A percentile compares a stretch with the other conserved stretches of the same genome.
These are phyloP conservation scores for Trichogramma pretiosum DNA, from an alignment of 1,140 invertebrate genomes.

Conservation along the genomic window DNA sequence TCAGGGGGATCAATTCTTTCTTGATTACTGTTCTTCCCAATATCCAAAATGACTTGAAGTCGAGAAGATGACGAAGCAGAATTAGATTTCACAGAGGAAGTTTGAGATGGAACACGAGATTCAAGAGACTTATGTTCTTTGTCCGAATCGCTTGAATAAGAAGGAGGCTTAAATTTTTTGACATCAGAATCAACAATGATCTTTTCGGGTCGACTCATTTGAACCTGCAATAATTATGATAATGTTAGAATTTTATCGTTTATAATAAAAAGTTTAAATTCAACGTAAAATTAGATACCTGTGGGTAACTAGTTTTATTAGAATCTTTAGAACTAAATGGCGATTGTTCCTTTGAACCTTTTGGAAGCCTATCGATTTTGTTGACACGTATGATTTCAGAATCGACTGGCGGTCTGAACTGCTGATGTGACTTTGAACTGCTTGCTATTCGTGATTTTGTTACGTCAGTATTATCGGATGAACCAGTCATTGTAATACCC, in stretches of 20 bases:
- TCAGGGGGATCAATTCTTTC: constrained; percentile 37
- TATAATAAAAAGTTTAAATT: not conserved
- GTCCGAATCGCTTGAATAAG: constrained; percentile 10
- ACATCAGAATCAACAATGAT: constrained; percentile 14
- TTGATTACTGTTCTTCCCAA: constrained; percentile 40
- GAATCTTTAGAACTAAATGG: constrained; percentile 11
- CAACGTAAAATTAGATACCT: constrained; percentile 5
- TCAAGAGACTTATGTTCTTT: too few species aligned
- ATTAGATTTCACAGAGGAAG: too few species aligned
- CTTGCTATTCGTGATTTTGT: constrained; percentile 5
- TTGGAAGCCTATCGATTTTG: constrained; percentile 18
- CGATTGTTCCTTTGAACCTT: constrained; percentile 18
- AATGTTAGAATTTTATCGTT: not conserved
- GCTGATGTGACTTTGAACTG: constrained; percentile 9
- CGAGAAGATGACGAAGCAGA: too few species aligned
- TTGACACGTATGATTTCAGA: constrained; percentile 15
- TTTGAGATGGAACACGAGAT: too few species aligned
- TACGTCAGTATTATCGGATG: constrained; percentile 8
- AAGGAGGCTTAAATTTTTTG: constrained; percentile 27
- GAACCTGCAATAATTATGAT: not conserved
- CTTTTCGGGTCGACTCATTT: constrained; percentile 10
- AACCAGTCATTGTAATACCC: constrained; percentile 11
- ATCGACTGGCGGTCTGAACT: constrained; percentile 10
- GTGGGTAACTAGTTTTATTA: constrained; percentile 5
- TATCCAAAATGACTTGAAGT: constrained; percentile 55